Base-by-base conservation (phyloP, 2,113 vertebrate genomes). In the Xiphias gladius region DNA sequence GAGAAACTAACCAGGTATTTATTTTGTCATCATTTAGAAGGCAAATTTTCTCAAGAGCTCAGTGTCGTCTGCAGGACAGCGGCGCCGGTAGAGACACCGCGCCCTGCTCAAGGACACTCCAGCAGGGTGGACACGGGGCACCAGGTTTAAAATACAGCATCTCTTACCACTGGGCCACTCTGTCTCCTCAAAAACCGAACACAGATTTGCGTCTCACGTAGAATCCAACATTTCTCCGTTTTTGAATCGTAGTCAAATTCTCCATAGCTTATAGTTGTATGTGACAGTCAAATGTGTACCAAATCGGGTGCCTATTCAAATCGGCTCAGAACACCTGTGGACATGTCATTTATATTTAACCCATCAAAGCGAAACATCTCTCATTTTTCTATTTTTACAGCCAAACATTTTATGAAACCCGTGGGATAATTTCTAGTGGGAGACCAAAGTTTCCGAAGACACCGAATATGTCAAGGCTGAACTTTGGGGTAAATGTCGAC, bases 41-140 rank as follows among this genome's bases (percentile, higher is more conserved):
- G 67, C 68, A 83, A 83, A 78, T 83, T 12, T 64, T 24, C 41
- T 14, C 22, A 2, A 8, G 20, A 6, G 54, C 17, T 19, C 46
- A 48, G 46, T 12, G 43, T 46, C 43, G 2, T 46, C 43, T 46
- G 43, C 43, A 46, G 16, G 46, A 6, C 46, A 48, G 17, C 46
- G 14, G 46, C 46, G 14, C 16, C 7, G 37, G 6, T 1, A 7
- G 37, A 1, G 37, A 9, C 6, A 20, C 48, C 6, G 19, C 17
- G 46, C 46, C 16, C 1, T 48, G 46, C 46, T 48, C 46, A 48
- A 48, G 16, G 46, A 19, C 46, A 17, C 46, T 48, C 14, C 14
- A 19, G 17, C 46, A 48, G 46, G 19, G 6, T 50, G 48, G 48
- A 50, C 48, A 8, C 48, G 6, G 48, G 48, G 5, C 48, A 20